Conservation (phyloP, 2,113 vertebrate genomes). For the Daubentonia madagascariensis region DNA sequence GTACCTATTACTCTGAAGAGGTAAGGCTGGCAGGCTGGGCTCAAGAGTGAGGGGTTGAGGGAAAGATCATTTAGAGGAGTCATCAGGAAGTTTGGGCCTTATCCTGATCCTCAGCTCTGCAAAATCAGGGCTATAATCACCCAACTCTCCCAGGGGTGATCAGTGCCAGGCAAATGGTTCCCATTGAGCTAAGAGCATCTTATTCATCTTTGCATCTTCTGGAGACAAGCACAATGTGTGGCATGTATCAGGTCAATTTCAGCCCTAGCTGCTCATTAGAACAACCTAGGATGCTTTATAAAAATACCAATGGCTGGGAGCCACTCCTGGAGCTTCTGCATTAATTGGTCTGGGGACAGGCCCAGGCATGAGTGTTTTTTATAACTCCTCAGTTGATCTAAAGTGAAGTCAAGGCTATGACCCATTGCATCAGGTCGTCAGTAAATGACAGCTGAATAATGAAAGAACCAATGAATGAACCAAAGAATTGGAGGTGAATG, state of each 20-base stretch:
- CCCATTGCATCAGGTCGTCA: not conserved
- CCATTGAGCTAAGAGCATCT: not conserved
- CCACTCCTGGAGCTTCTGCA: not conserved
- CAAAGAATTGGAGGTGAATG: not conserved
- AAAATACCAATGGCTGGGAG: not conserved
- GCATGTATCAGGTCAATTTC: not conserved
- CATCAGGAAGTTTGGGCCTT: not conserved
- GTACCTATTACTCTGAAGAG: not conserved
- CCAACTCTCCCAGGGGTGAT: not conserved
- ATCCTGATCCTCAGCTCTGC: not conserved
- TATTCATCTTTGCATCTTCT: not conserved
- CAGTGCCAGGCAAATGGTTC: not conserved
- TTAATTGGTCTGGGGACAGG: not conserved
- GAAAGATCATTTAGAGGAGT: not conserved
- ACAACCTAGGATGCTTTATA: not conserved
- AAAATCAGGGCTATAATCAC: not conserved
- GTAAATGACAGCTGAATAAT: not conserved
- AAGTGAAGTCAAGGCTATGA: not conserved
- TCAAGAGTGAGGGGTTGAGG: not conserved
- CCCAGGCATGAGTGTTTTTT: not conserved
- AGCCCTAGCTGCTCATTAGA: not conserved
- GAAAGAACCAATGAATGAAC: not conserved
- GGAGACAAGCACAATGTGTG: not conserved
- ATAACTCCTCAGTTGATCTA: not conserved
- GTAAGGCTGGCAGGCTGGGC: not conserved